Conservation (phyloP, 2,797 vertebrate species). For the Ctenopoma multispine region DNA sequence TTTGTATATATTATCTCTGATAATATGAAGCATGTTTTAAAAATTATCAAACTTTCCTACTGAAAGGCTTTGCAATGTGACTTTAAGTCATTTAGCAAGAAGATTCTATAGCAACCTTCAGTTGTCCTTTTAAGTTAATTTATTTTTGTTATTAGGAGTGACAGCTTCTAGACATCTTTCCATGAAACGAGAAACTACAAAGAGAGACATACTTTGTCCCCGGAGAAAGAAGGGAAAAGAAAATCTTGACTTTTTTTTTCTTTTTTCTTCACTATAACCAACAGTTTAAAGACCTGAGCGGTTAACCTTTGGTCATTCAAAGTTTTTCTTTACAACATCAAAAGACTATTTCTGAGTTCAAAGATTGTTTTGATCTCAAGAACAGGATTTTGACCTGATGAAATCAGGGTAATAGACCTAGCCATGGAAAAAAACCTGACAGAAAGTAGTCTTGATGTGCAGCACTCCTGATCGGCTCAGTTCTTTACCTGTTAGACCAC, state of each 20-base stretch:
- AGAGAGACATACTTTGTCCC: slow-evolving; percentile 18
- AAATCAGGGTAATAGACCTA: slow-evolving; percentile 52
- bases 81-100: background rate
- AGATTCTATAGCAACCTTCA: slow-evolving; percentile 12
- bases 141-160: slow-evolving; percentile 6
- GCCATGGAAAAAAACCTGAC: slow-evolving; percentile 35
- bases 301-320: slow-evolving; percentile 48
- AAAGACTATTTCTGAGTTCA: slow-evolving; percentile 57
- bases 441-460: slow-evolving; percentile 8
- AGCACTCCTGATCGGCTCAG: slow-evolving; percentile 20
- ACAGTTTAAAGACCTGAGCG: slow-evolving; percentile 42
- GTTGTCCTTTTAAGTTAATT: background rate
- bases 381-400: slow-evolving; percentile 58
- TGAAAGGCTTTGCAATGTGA: background rate
- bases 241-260: background rate
- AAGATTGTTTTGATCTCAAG: slow-evolving; percentile 63
- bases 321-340: slow-evolving; percentile 45
- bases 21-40: too few species aligned
- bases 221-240: background rate
- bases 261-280: slow-evolving; percentile 24
- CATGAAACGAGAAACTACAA: slow-evolving; percentile 16
- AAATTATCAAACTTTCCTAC: background rate
- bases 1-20: too few species aligned
- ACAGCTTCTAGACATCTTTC: slow-evolving; percentile 17
- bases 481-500: slow-evolving; percentile 20